Conservation (phyloP, 92 coral and sea anemone genomes). For the Epizoanthus fatuus region DNA sequence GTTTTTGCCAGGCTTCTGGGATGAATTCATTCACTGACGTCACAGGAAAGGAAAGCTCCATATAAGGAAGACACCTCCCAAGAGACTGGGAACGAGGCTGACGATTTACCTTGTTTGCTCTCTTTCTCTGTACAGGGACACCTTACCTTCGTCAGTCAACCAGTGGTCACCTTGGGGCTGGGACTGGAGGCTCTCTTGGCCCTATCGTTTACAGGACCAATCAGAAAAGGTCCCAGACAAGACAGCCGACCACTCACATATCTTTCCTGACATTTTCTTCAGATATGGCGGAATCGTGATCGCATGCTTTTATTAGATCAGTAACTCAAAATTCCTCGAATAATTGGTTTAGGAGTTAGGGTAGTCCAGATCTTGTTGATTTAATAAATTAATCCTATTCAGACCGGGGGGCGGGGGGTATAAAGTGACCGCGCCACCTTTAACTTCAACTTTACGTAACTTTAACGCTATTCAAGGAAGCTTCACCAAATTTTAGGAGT, state of each 20-base stretch:
- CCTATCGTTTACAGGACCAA: not conserved
- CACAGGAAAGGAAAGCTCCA: too few relatives aligned
- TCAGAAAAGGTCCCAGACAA: not conserved
- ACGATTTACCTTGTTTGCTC: not conserved
- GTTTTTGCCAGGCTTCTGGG: too few relatives aligned
- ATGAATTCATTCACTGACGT: too few relatives aligned
- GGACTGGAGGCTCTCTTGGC: constrained; percentile 19
- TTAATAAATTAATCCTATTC: not conserved
- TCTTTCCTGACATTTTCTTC: not conserved
- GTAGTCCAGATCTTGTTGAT: not conserved
- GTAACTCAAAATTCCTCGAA: too few relatives aligned
- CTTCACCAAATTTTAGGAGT: too few relatives aligned
- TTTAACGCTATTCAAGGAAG: too few relatives aligned
- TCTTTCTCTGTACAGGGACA: constrained; percentile 9
- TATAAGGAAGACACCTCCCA: too few relatives aligned
- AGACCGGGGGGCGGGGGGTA: too few relatives aligned
- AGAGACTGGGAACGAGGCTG: not conserved
- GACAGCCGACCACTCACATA: not conserved
- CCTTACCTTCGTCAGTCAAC: constrained; percentile 31
- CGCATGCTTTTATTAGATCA: not conserved
- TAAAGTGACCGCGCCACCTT: too few relatives aligned
- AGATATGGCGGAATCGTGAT: constrained; percentile 4
- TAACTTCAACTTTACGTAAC: not conserved
- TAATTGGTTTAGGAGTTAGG: not conserved
- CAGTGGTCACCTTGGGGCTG: constrained; percentile 41